Evolutionary conservation across 2,797 vertebrate genomes (phyloP), one percentile per base, ranked within the genome.

Genomic region (Mormyrus hasselquistii): DNA sequence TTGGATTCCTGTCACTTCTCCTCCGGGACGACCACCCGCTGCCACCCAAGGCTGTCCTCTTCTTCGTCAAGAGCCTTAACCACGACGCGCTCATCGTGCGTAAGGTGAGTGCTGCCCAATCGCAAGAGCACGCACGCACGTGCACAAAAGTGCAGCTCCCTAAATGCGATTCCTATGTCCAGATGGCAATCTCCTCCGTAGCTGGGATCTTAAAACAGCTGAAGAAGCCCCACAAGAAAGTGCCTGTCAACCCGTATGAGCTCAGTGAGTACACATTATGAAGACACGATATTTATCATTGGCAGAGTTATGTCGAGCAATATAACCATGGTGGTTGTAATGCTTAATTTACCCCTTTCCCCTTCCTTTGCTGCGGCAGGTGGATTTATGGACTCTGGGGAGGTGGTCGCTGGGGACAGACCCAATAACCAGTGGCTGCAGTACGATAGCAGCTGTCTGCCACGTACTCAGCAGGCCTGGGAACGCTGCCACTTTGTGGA

Each of bases 111-210:
- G n/a, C 90, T 7, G 29, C 34, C 65, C 10, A 73, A 25, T 22
- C 1, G 22, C 5, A 69, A 29, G 16, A 44, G 41, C 2, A 59
- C 3, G 69, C 62, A 55, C 38, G 52, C 9, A 69, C 55, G 4
- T 34, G 12, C 47, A 3, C 47, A 0, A 19, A 25, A 22, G 2
- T 16, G 9, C 4, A 0, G 16, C 14, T 1, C n/a, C 73, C 38
- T 44, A 12, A 79, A 79, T 79, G 73, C 38, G 44, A 38, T 79
- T 79, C 16, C 73, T 79, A 14, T 79, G 38, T 79, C 82, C 93
- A 99, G 98, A 97, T 98, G 96, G 97, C 98, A 0, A 98, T 99
- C 92, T 98, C 98, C 25, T 97, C 98, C 89, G 96, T 99, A 73
- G 97, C 97, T 93, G 98, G 98, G 38, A 97, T 99, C 93, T 96